Base-by-base conservation (phyloP, 2,113 vertebrate genomes). In the Microtus ochrogaster region DNA sequence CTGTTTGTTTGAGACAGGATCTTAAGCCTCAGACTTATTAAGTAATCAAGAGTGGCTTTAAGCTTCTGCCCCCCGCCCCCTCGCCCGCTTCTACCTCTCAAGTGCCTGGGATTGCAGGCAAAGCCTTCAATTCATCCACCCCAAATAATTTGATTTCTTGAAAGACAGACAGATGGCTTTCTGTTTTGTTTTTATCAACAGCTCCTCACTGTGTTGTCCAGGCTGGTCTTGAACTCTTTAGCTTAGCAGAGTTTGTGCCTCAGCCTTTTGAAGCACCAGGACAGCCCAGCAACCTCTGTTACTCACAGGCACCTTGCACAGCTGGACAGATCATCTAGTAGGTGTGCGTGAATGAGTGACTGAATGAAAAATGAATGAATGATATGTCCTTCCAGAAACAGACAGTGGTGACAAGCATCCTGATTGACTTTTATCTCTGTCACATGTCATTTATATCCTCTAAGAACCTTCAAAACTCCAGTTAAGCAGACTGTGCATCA, bases 381-480 rank as follows among this genome's bases (percentile, higher is more conserved):
- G 26, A 66, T 24, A 24, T 3, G 10, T 21, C 44, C 74, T 94
- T 74, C 26, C 44, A 49, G 77, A 83, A 93, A 78, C 2, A 94
- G 81, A 41, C 21, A 26, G 17, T 12, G 41, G 70, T 26, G 28
- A 89, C 73, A 83, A 28, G 28, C 49, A 76, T 55, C 47, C 28
- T 11, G 30, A 78, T 2, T 21, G 66, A 85, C 8, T 85, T 41
- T 74, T 58, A 70, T 10, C 1, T 89, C 47, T 66, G 16, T 77
- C n/a, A 74, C 55, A 63, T 70, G 26, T 93, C 24, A 61, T 87
- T 92, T 82, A 28, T 55, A 21, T 91, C 58, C 44, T 91, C 55
- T 96, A 68, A 33, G 47, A 93, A 91, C 89, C 44, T 84, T 77
- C 24, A 86, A 49, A 89, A 94, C 86, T 55, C 83, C 68, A 83